These are phyloP conservation scores for Tauraco erythrolophus DNA, from an alignment of 2,113 vertebrate genomes.

Conservation along the genomic window DNA sequence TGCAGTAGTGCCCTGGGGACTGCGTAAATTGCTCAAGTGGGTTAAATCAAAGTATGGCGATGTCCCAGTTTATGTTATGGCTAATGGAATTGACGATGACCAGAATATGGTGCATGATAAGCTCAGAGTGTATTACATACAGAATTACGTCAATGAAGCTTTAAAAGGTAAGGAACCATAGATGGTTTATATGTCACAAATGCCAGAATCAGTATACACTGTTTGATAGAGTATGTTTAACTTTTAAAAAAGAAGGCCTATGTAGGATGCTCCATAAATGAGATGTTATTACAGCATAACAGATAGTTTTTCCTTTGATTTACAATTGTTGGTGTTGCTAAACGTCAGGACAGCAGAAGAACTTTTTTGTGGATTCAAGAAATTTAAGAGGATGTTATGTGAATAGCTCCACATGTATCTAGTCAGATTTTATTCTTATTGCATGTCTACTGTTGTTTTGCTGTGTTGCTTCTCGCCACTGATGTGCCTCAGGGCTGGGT, in stretches of 20 bases:
- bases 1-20: constrained; percentile 93
- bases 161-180: constrained; percentile 89
- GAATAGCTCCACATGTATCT: not conserved
- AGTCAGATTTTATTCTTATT: constrained; percentile 7
- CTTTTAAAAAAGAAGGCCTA: not conserved
- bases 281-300: not conserved
- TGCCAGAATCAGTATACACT: not conserved
- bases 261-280: not conserved
- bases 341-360: not conserved
- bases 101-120: constrained; percentile 82
- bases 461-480: not conserved
- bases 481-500: not conserved
- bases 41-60: constrained; percentile 84
- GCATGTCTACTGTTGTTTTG: not conserved
- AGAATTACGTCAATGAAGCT: constrained; percentile 94
- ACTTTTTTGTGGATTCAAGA: not conserved
- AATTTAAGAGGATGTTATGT: not conserved
- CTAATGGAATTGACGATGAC: constrained; percentile 90
- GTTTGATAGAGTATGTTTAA: not conserved
- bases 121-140: constrained; percentile 88
- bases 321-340: not conserved
- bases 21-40: constrained; percentile 87
- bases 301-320: not conserved
- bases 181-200: not conserved
- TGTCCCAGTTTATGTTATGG: constrained; percentile 88